Evolutionary conservation across 1,140 invertebrate species (phyloP).

Genomic region (Caenorhabditis tropicalis): DNA sequence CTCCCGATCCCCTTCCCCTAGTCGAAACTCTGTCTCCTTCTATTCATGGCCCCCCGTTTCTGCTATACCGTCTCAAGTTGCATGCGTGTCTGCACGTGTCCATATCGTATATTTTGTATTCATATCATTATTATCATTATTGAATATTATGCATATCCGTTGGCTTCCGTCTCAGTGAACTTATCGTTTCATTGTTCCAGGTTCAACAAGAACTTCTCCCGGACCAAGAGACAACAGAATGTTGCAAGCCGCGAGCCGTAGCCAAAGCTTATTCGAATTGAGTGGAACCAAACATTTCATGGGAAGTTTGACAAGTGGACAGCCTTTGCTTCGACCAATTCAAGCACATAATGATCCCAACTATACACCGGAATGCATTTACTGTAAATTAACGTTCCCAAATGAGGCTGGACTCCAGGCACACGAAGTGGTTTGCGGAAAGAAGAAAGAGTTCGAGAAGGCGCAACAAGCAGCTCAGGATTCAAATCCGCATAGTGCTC

Average conservation of each 20-base stretch:
- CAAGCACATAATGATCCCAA: background rate
- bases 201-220: slow-evolving; percentile 46
- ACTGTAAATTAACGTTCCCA: slow-evolving; percentile 46
- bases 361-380: slow-evolving; percentile 43
- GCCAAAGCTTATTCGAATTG: slow-evolving; percentile 43
- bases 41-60: slow-evolving; percentile 6
- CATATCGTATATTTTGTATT: background rate
- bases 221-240: slow-evolving; percentile 31
- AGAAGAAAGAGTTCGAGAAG: slow-evolving; percentile 47
- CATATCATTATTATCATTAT: background rate
- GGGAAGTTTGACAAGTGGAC: slow-evolving; percentile 39
- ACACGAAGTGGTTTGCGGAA: background rate
- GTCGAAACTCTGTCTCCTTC: background rate
- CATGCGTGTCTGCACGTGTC: slow-evolving; percentile 49
- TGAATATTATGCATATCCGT: background rate
- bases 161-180: too few species aligned
- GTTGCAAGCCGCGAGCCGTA: slow-evolving; percentile 48
- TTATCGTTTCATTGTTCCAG: background rate
- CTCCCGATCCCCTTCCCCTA: too few species aligned
- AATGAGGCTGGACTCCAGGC: slow-evolving; percentile 46
- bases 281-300: slow-evolving; percentile 30
- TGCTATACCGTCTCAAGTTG: slow-evolving; percentile 27
- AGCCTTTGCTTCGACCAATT: slow-evolving; percentile 8
- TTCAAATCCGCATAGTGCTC: background rate
- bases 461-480: slow-evolving; percentile 20